These are phyloP conservation scores for Calliphora vomitoria DNA, from an alignment of 2,888 invertebrate species.

Conservation along the genomic window DNA sequence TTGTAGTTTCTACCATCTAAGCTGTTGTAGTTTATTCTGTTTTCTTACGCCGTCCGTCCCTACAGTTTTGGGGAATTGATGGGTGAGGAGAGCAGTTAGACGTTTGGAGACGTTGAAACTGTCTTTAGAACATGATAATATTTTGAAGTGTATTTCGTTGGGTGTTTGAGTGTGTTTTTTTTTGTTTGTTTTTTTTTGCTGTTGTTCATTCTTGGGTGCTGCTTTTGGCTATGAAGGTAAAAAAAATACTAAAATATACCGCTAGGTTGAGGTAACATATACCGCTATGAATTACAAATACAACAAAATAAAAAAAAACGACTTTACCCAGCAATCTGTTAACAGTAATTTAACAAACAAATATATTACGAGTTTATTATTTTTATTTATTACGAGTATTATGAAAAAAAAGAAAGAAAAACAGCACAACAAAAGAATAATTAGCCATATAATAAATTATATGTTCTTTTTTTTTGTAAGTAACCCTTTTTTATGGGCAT, in stretches of 20 bases:
- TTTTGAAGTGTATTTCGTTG: slow-evolving; percentile 59
- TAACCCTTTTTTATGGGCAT: background rate
- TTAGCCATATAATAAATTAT: slow-evolving; percentile 59
- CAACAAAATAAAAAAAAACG: slow-evolving; percentile 24
- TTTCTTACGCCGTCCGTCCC: background rate
- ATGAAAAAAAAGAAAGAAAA: slow-evolving; percentile 27
- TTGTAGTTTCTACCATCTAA: background rate
- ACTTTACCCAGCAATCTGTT: slow-evolving; percentile 48
- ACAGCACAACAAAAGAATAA: slow-evolving; percentile 35
- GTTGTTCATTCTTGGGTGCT: slow-evolving; percentile 37
- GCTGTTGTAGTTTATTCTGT: background rate
- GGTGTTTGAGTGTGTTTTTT: slow-evolving; percentile 15
- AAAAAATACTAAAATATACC: slow-evolving; percentile 53
- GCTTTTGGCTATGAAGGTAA: slow-evolving; percentile 41
- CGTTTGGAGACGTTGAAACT: slow-evolving; percentile 13
- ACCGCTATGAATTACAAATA: slow-evolving; percentile 70
- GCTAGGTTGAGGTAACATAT: slow-evolving; percentile 70
- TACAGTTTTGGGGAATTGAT: background rate
- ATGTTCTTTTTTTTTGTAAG: background rate
- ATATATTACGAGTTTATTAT: slow-evolving; percentile 49
- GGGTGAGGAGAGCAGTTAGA: background rate
- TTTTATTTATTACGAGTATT: slow-evolving; percentile 17
- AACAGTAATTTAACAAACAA: slow-evolving; percentile 68
- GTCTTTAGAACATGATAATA: slow-evolving; percentile 66
- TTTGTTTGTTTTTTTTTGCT: no score